phyloP scores from a whole-genome alignment of 1,140 invertebrate genomes.

The Saccostrea echinata region DNA sequence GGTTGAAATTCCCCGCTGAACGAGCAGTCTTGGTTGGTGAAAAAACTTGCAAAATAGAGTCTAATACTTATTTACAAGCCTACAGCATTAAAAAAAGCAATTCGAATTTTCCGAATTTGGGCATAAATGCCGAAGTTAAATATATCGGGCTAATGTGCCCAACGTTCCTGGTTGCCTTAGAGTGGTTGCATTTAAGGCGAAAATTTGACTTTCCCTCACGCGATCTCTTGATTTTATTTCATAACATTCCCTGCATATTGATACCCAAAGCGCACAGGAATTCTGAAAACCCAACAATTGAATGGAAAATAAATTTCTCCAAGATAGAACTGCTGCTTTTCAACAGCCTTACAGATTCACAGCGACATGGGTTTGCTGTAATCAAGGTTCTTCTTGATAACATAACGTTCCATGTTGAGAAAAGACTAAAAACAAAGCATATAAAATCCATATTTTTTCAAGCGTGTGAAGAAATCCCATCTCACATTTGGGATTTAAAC shows the following conservation, averaged over 20 bases:
- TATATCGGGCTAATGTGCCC: not conserved
- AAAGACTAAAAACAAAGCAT: constrained; percentile 34
- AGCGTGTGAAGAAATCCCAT: constrained; percentile 41
- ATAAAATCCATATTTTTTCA: constrained; percentile 48
- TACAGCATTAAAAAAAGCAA: not conserved
- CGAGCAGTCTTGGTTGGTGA: too few species aligned
- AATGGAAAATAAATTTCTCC: constrained; percentile 52
- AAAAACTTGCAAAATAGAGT: not conserved
- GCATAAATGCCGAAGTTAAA: not conserved
- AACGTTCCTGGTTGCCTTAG: not conserved
- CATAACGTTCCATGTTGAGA: not conserved
- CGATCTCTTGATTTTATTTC: not conserved
- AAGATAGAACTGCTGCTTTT: constrained; percentile 38
- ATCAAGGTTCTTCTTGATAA: constrained; percentile 53
- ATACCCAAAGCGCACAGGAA: constrained; percentile 23
- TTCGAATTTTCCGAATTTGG: not conserved
- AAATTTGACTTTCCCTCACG: not conserved
- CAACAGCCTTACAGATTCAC: constrained; percentile 30
- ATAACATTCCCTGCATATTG: not conserved
- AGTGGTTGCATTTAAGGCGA: not conserved
- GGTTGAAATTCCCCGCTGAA: not conserved
- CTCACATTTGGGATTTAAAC: not conserved
- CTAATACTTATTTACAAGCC: not conserved
- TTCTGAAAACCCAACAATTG: constrained; percentile 13
- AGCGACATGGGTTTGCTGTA: constrained; percentile 44